Base-by-base conservation (phyloP, 2,888 invertebrate species). In the Ochropleura leucogaster region DNA sequence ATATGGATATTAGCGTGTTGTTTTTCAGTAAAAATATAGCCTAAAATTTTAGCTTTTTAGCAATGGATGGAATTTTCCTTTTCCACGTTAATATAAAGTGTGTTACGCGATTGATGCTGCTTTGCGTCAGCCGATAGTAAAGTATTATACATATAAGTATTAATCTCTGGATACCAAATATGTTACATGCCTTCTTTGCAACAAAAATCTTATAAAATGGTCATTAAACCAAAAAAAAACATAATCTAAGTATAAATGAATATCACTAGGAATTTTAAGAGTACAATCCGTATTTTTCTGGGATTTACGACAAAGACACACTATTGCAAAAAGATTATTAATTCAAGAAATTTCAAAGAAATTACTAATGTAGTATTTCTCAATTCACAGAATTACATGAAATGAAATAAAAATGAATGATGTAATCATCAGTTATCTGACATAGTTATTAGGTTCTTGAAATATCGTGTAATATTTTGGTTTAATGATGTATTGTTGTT, bases 211-310 rank as follows among this genome's bases (percentile, higher is more conserved):
- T 5, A 10, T 14, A 16, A 42, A 30, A 30, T 14, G 57, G 8
- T 14, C 42, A 16, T 44, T n/a, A 9, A 18, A 53, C 16, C 1
- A 18, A 44, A 64, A 57, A n/a, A 44, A 5, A n/a, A 51, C n/a
- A 63, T 16, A 64, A 30, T 51, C 9, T 10, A 7, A 14, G 12
- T 14, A 65, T 4, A 51, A 59, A 74, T 49, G 14, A 51, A 65
- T 74, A 18, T 51, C 49, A 63, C n/a, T 46, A 46, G 46, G 14
- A 59, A 76, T 59, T 74, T 65, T 10, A n/a, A n/a, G 55, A 8
- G 14, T 59, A 40, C 65, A 75, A 49, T 20, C 42, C 7, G 16
- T 9, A 1, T 49, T 71, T 74, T 57, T 18, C n/a, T 16, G 14
- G 47, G 62, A 0, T 47, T 51, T 47, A 9, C 42, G 46, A 46